These are phyloP conservation scores for Zaprionus africanus DNA, from an alignment of 1,140 invertebrate species.

Conservation along the genomic window DNA sequence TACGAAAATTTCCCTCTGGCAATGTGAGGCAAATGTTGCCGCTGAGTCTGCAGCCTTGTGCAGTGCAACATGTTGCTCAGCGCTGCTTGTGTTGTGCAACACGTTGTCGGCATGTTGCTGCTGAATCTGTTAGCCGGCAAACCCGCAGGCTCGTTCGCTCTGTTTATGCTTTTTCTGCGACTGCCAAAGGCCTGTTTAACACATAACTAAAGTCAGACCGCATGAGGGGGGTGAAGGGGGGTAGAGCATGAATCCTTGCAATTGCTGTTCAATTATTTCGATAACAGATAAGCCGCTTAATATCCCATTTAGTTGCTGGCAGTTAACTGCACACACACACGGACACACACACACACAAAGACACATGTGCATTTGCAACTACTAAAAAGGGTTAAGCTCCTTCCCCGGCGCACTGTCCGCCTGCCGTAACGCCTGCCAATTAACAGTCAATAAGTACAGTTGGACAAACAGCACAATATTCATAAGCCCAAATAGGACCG, in stretches of 20 bases:
- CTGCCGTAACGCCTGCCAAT: conserved; percentile 35
- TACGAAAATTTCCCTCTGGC: conserved; percentile 43
- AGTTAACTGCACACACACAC: conserved; percentile 19
- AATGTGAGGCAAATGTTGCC: conserved; percentile 8
- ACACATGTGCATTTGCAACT: not conserved
- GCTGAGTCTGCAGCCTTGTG: conserved; percentile 60
- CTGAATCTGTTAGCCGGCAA: conserved; percentile 53
- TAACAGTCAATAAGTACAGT: conserved; percentile 62
- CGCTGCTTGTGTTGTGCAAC: not conserved
- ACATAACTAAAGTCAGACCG: too few species aligned
- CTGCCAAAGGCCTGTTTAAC: not conserved
- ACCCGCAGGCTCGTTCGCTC: not conserved
- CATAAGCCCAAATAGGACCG: conserved; percentile 41
- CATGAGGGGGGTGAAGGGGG: not conserved
- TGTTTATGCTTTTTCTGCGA: conserved; percentile 12
- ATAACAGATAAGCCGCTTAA: conserved; percentile 45
- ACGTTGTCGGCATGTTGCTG: conserved; percentile 45
- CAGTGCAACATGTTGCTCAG: conserved; percentile 55
- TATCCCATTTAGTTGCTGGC: conserved; percentile 38
- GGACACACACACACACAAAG: too few species aligned
- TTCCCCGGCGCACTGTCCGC: not conserved
- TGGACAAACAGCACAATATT: conserved; percentile 51
- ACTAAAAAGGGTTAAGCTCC: conserved; percentile 17
- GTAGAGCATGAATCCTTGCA: conserved; percentile 15
- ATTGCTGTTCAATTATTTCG: conserved; percentile 38